Conservation (phyloP, 2,888 invertebrate species). For the Diaperis boleti region DNA sequence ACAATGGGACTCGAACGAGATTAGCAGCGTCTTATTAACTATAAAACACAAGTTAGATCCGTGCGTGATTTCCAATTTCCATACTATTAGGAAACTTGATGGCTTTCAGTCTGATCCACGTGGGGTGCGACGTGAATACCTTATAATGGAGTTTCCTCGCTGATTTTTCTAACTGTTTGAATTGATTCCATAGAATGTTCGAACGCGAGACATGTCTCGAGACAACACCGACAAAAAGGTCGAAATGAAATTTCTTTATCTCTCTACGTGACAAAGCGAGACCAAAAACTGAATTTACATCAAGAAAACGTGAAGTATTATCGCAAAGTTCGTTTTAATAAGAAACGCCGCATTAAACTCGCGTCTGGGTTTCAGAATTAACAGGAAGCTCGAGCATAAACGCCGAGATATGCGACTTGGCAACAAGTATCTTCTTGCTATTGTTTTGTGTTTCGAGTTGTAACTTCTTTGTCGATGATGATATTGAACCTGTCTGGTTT, state of each 20-base stretch:
- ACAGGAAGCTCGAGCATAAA: constrained; percentile 21
- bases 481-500: too few species aligned
- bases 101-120: constrained; percentile 59
- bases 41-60: constrained; percentile 62
- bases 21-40: constrained; percentile 64
- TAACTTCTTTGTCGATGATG: too few species aligned
- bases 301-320: constrained; percentile 14
- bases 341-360: constrained; percentile 6
- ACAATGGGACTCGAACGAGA: constrained; percentile 60
- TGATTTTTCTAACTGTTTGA: constrained; percentile 32
- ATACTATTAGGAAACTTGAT: constrained; percentile 64
- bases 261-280: neutral
- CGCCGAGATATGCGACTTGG: constrained; percentile 15
- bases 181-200: constrained; percentile 23
- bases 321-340: neutral
- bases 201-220: neutral
- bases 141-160: constrained; percentile 37
- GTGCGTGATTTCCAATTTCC: constrained; percentile 66
- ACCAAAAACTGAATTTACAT: constrained; percentile 1
- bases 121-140: constrained; percentile 37
- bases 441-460: constrained; percentile 17
- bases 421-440: constrained; percentile 27
- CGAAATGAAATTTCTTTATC: constrained; percentile 9
- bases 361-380: constrained; percentile 20
- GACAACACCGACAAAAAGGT: neutral